Percentiles rank a stretch among this genome's conserved stretches.
phyloP scores from a whole-genome alignment of 2,888 invertebrate genomes.

The Pseudococcus longispinus region DNA sequence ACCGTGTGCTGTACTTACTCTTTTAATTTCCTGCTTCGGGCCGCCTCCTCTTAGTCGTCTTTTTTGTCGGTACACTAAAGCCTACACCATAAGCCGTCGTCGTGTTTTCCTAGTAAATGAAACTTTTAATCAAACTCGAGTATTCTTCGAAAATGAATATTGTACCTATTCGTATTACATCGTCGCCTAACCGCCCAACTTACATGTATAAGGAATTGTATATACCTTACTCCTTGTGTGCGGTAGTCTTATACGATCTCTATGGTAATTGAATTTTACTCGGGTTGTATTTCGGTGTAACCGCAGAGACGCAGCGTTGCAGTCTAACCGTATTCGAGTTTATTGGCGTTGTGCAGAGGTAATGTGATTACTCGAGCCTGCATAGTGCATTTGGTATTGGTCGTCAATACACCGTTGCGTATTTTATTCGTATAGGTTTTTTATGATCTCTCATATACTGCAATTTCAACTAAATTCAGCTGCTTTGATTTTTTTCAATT shows the following conservation, averaged over 20 bases:
- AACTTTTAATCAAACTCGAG: conserved; percentile 15
- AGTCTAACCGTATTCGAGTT: background rate
- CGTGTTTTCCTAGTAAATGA: background rate
- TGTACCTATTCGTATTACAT: background rate
- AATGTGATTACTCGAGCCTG: background rate
- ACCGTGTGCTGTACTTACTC: background rate
- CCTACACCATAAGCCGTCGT: background rate
- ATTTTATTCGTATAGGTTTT: too few relatives aligned
- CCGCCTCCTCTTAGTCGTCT: background rate
- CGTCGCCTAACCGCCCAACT: background rate
- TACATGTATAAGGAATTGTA: background rate
- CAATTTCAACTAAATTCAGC: too few relatives aligned
- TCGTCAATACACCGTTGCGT: background rate
- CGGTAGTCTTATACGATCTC: background rate
- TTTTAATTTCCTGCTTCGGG: conserved; percentile 28
- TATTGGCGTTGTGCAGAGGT: background rate
- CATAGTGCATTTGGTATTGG: too few relatives aligned
- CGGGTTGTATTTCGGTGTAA: background rate
- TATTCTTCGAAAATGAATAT: background rate
- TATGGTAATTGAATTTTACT: conserved; percentile 11
- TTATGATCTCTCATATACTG: too few relatives aligned
- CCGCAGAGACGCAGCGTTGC: background rate
- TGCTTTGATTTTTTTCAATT: too few relatives aligned
- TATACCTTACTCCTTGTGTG: background rate
- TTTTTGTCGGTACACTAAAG: background rate